Base-by-base conservation (phyloP, 2,888 invertebrate genomes). In the Nasonia oneida region DNA sequence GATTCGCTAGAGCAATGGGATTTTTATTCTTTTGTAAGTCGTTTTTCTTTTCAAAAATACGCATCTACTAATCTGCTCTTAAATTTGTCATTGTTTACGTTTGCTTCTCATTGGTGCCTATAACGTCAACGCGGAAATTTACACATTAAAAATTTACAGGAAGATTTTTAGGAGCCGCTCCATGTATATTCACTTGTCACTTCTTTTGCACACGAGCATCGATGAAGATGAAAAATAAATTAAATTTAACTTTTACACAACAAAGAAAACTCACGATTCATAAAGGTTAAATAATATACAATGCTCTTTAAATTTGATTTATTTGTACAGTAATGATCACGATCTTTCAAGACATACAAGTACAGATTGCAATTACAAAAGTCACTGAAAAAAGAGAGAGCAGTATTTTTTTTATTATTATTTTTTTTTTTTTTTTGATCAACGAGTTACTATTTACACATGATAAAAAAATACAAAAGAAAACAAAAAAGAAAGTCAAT, bases 31-130 rank as follows among this genome's bases (percentile, higher is more conserved):
- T 86, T 86, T 85, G 81, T 85, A 84, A 76, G 77, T 84, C 80
- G 71, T 85, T 87, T 81, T 87, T 82, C 76, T 88, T 88, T 87
- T 91, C 91, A 92, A 92, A 92, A 92, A 92, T 92, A 93, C 91
- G 90, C 89, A 89, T 91, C 89, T 90, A 91, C 64, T 85, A 84
- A 84, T 92, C 90, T 90, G 90, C 76, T 83, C 78, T 81, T 76
- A 67, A 82, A 74, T 79, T 86, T 86, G 73, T 85, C 76, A 73
- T 81, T 78, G 85, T 73, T 77, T 74, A 77, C 75, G 67, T 81
- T 81, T 83, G 75, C 80, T 76, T 87, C 73, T 77, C 71, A 85
- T 81, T 83, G 79, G 77, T 83, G 77, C 78, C 79, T 87, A 84
- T 82, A 73, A 88, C 89, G 88, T 88, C 90, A 89, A 88, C 89